These are phyloP conservation scores for Bungarus multicinctus DNA, from an alignment of 2,113 vertebrate genomes.

Conservation along the genomic window DNA sequence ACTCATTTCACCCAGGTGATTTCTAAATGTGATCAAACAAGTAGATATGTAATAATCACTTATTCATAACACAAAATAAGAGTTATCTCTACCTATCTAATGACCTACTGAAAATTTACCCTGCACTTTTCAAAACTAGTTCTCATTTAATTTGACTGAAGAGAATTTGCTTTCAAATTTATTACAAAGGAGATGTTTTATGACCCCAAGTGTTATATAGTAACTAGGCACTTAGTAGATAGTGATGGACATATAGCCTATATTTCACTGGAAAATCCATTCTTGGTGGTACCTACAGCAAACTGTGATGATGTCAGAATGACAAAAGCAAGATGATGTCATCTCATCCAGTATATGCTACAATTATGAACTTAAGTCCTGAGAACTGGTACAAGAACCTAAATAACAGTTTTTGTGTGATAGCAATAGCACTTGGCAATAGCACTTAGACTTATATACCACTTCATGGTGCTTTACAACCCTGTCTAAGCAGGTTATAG, in stretches of 20 bases:
- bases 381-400: neutral
- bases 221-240: neutral
- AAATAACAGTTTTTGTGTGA: neutral
- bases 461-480: no score
- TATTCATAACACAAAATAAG: neutral
- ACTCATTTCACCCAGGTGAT: neutral
- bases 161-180: no score
- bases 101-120: neutral
- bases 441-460: no score
- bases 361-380: neutral
- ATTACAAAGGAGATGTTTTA: no score
- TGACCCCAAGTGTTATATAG: neutral
- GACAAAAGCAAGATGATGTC: neutral
- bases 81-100: neutral
- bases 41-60: neutral
- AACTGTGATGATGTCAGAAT: neutral
- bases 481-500: no score
- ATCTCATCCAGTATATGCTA: neutral
- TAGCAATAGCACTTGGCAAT: no score
- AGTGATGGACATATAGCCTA: neutral
- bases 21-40: neutral
- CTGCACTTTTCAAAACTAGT: no score
- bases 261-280: neutral
- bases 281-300: neutral
- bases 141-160: no score